Percentiles rank a stretch among this genome's conserved stretches.
phyloP scores from a whole-genome alignment of 2,113 vertebrate species.

The Cyanoliseus patagonus region DNA sequence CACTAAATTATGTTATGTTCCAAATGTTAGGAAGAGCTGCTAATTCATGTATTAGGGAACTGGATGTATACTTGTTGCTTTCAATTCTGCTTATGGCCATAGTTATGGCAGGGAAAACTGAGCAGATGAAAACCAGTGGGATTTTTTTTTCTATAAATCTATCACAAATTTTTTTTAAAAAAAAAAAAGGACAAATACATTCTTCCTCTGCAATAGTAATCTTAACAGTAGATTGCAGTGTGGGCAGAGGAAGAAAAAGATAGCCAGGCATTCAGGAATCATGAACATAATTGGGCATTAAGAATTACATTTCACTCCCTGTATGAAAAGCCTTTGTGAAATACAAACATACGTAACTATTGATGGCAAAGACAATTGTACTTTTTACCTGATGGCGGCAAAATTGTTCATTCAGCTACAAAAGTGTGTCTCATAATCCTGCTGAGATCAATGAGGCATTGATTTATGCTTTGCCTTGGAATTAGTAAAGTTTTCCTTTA shows the following conservation, averaged over 20 bases:
- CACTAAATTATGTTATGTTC: neutral
- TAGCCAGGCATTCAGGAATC: neutral
- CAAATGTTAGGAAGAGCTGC: neutral
- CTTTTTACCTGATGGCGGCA: neutral
- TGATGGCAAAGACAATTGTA: neutral
- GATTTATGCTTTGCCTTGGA: neutral
- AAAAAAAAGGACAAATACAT: neutral
- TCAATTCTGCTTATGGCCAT: neutral
- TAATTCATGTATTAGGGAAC: neutral
- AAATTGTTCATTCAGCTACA: neutral
- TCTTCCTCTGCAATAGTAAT: neutral
- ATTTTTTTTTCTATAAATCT: neutral
- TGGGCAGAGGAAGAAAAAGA: neutral
- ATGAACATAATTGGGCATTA: neutral
- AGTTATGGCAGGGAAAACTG: neutral
- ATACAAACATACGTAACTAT: neutral
- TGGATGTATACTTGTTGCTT: neutral
- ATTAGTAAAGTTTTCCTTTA: neutral
- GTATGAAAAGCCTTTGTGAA: neutral
- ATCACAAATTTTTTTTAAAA: neutral
- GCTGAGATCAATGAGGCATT: neutral
- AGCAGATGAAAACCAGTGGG: neutral
- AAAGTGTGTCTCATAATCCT: neutral
- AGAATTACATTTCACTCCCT: neutral
- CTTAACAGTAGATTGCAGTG: neutral